Evolutionary conservation across 2,797 vertebrate genomes (phyloP).

Genomic region (Oceanodroma leucorhoa): DNA sequence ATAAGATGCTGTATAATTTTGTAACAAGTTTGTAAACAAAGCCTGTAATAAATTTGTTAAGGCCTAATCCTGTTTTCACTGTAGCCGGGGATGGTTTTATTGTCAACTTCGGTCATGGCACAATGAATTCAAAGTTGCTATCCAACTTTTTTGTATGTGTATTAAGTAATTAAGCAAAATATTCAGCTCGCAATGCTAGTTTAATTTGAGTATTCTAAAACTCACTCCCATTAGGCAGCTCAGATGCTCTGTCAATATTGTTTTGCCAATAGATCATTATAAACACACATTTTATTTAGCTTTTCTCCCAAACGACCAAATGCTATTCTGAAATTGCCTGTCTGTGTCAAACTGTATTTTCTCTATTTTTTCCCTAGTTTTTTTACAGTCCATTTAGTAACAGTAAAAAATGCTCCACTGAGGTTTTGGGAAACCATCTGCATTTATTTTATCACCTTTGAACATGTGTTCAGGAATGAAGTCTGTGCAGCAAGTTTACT

Average conservation of each 20-base stretch:
- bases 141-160: not conserved
- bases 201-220: not conserved
- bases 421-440: conserved; percentile 67
- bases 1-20: conserved; percentile 61
- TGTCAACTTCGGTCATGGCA: not conserved
- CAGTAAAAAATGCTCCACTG: conserved; percentile 43
- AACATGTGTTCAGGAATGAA: conserved; percentile 71
- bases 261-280: conserved; percentile 42
- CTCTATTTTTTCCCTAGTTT: not conserved
- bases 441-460: conserved; percentile 71
- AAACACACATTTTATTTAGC: conserved; percentile 36
- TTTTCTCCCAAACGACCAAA: not conserved
- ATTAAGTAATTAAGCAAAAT: conserved; percentile 4
- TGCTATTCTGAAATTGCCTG: conserved; percentile 3
- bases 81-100: conserved; percentile 11
- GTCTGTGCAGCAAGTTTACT: conserved; percentile 54
- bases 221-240: conserved; percentile 1
- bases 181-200: not conserved
- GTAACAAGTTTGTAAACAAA: conserved; percentile 60
- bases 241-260: conserved; percentile 28
- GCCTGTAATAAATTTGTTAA: conserved; percentile 60
- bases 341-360: conserved; percentile 29
- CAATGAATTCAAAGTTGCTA: not conserved
- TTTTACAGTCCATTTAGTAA: conserved; percentile 52
- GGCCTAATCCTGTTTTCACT: conserved; percentile 17